Conservation (phyloP, 2,113 vertebrate genomes). For the Xyrauchen texanus region DNA sequence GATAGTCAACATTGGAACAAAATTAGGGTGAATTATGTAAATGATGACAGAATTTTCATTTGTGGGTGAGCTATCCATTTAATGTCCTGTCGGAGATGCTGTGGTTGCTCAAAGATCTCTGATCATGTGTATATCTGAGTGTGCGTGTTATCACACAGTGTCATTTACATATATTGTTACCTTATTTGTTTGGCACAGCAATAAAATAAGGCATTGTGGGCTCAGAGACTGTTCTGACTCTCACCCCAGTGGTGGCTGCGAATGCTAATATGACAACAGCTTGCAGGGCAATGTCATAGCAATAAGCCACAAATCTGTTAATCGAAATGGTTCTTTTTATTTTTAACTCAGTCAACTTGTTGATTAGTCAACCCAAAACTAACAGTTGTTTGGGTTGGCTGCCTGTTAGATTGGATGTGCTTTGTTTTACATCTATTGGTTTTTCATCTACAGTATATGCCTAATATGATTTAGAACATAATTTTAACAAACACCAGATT, state of each 20-base stretch:
- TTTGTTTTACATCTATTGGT: too few species aligned
- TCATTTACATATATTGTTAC: constrained; percentile 41
- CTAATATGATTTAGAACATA: too few species aligned
- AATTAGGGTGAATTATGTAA: too few species aligned
- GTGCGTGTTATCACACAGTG: background rate
- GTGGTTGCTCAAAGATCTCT: constrained; percentile 5
- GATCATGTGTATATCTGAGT: constrained; percentile 6
- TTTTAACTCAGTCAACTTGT: constrained; percentile 17
- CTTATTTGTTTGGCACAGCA: constrained; percentile 53
- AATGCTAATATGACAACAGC: constrained; percentile 59
- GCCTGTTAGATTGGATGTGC: too few species aligned
- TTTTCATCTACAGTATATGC: too few species aligned
- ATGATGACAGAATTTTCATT: background rate
- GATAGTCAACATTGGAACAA: too few species aligned
- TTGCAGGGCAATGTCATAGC: constrained; percentile 54
- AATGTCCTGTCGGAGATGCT: too few species aligned
- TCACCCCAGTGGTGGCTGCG: constrained; percentile 49
- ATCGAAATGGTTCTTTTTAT: constrained; percentile 43
- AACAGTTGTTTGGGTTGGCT: too few species aligned
- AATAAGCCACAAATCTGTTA: constrained; percentile 48
- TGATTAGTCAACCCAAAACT: constrained; percentile 18
- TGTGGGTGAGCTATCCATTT: background rate
- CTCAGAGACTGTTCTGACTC: constrained; percentile 46
- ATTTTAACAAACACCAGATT: too few species aligned
- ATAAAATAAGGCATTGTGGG: constrained; percentile 45